A percentile compares a stretch with the other conserved stretches of the same genome.
These are phyloP conservation scores for Cerceris rybyensis DNA, from an alignment of 2,888 invertebrate species.

Conservation along the genomic window DNA sequence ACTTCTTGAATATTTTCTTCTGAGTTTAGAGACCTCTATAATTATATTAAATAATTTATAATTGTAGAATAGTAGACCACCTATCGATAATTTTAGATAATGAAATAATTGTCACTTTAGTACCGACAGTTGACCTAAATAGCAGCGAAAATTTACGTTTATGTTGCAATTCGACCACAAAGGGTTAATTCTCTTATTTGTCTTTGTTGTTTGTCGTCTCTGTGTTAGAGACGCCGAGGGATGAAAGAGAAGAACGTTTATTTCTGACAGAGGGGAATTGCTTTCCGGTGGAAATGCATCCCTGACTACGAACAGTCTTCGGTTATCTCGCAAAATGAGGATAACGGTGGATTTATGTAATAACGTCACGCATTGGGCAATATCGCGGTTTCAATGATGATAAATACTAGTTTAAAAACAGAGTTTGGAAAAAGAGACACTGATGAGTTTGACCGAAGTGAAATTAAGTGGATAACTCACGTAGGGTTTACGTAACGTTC, in stretches of 20 bases:
- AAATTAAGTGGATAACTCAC: too few species aligned
- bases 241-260: not conserved
- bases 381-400: not conserved
- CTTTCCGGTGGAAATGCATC: slow-evolving; percentile 9
- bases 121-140: too few species aligned
- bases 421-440: too few species aligned
- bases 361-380: not conserved
- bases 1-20: too few species aligned
- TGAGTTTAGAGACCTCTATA: too few species aligned
- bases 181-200: not conserved
- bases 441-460: too few species aligned
- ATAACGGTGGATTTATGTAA: not conserved
- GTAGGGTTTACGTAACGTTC: too few species aligned
- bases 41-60: too few species aligned
- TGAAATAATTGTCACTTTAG: too few species aligned
- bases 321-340: not conserved
- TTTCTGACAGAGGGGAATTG: not conserved
- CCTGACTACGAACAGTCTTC: slow-evolving; percentile 1
- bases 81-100: too few species aligned
- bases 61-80: too few species aligned
- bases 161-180: not conserved
- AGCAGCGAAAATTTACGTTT: too few species aligned
- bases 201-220: not conserved
- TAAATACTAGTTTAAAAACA: not conserved
- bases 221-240: not conserved